Evolutionary conservation across 2,113 vertebrate species (phyloP), one percentile per base, ranked within the genome.

Genomic region (Chionis minor): DNA sequence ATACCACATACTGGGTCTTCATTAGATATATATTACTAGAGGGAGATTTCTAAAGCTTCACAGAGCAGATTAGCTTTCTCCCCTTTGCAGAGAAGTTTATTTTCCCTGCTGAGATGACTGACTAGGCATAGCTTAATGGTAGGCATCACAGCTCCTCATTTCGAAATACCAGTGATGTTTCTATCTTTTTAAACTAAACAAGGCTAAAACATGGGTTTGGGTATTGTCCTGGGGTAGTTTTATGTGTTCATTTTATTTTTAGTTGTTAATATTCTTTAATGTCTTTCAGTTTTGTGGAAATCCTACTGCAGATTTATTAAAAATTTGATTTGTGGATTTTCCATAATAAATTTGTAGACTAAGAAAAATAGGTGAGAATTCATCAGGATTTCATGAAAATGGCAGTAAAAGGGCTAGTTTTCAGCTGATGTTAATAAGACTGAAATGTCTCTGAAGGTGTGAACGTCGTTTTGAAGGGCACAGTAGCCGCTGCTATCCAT

Each of bases 391-490:
- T 86, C 0, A 54, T 72, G 35, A 59, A 78, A 90, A n/a, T 56
- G 24, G 6, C 49, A 72, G 28, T 67, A 52, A 78, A 81, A 28
- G 2, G 67, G 4, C 7, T n/a, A 23, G 27, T 55, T 88, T 78
- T 82, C 15, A 51, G 12, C 42, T 62, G 35, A 4, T 30, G 3
- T 59, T 93, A 77, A 35, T 92, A 71, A n/a, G 23, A 51, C 2
- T 72, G 66, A 78, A 51, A 65, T 83, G 66, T 59, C 62, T 85
- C 28, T 26, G 27, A 86, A 99, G 99, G 90, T 99, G 99, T 91
- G 99, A 99, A 18, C 98, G 98, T 9, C 98, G 97, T 30, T 99
- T 99, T 85, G 98, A 99, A 62, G 99, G 98, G 38, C 99, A 99
- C 58, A 63, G 97, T 8, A 98, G 96, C 85, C 97, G 95, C 28